Evolutionary conservation across 2,888 invertebrate species (phyloP), one percentile per base, ranked within the genome.

Genomic region (Eupelmus urozonus): DNA sequence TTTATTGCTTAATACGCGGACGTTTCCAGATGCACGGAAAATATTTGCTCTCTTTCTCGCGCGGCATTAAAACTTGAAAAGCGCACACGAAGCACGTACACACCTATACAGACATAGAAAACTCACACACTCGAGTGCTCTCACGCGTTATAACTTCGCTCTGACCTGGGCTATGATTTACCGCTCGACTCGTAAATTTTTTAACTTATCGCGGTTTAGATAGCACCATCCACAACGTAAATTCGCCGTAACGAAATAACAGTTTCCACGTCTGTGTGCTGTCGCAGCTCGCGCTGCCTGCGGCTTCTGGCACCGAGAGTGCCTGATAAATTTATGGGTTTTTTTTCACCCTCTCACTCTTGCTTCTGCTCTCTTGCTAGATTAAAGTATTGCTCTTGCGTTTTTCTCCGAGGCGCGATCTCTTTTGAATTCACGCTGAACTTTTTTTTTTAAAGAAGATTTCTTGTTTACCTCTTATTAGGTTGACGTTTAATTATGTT

Each of bases 171-270:
- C 77, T 59, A 80, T 87, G 86, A 88, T 87, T 87, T 87, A 88
- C 83, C 79, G 84, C 79, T 20, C 25, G 72, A 82, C 83, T 84
- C 86, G 83, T 88, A 87, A 87, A 87, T 87, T 86, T 86, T 87
- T 85, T 81, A 85, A 85, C 85, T 87, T 85, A 86, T 85, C 82
- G 83, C 81, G 84, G 84, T 85, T 87, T 85, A 85, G 87, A 87
- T 87, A 86, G 83, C 83, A 76, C 83, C 82, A 81, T 82, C 81
- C 72, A 49, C 81, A 84, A 83, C 85, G 82, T 84, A 84, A 85
- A 86, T 85, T 84, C 82, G 76, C 77, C 67, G 72, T 69, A 80
- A 82, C 72, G 71, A 82, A 82, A 81, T 80, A 81, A 73, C 72
- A 66, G 74, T 78, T 76, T 74, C 75, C 42, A 75, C 75, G 66